These are phyloP conservation scores for Intellagama lesueurii DNA, from an alignment of 2,797 vertebrate genomes.

Conservation along the genomic window DNA sequence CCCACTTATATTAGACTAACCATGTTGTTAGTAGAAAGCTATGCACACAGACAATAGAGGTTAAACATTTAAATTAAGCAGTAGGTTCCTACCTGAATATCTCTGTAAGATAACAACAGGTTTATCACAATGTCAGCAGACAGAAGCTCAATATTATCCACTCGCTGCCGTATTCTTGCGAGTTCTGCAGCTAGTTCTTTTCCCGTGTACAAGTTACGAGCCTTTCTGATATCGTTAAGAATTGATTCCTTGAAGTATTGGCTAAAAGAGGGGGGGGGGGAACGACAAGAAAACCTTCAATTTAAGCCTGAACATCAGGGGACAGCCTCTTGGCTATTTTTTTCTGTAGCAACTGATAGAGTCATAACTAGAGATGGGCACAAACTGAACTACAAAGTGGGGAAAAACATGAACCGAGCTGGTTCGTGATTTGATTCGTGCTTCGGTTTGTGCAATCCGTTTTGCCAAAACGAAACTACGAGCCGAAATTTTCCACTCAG, in stretches of 20 bases:
- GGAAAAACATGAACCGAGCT: no score
- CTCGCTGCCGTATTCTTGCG: constrained; percentile 91
- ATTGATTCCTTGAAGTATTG: constrained; percentile 96
- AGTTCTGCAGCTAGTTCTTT: constrained; percentile 91
- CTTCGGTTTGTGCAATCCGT: no score
- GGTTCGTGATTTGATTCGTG: no score
- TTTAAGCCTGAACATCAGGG: neutral
- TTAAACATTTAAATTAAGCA: constrained; percentile 7
- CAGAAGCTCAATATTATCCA: constrained; percentile 96
- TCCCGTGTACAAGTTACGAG: constrained; percentile 90
- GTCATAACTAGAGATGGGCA: no score
- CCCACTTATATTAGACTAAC: neutral
- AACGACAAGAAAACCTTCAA: neutral
- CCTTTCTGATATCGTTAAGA: constrained; percentile 94
- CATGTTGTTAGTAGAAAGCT: neutral
- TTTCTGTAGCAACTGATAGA: neutral
- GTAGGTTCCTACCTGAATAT: constrained; percentile 89
- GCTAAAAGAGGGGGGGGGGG: constrained; percentile 72
- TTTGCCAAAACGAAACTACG: no score
- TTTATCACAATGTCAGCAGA: constrained; percentile 97
- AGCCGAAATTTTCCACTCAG: no score
- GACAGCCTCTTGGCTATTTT: neutral
- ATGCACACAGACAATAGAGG: neutral
- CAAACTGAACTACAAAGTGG: no score
- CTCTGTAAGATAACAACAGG: constrained; percentile 94